These are phyloP conservation scores for Lepus timidus DNA, from an alignment of 2,113 vertebrate species.

Conservation along the genomic window DNA sequence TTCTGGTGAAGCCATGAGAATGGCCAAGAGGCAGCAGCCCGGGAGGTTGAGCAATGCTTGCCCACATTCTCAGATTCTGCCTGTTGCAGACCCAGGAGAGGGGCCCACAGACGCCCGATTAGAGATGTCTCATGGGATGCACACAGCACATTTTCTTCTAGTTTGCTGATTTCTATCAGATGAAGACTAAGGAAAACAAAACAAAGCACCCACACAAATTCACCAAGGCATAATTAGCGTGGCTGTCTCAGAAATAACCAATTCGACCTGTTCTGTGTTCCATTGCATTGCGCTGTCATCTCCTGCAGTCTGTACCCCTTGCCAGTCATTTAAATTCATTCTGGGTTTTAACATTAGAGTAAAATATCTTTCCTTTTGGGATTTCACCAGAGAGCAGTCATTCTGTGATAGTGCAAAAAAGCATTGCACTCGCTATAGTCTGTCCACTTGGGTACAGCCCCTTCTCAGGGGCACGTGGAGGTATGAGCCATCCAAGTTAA, in stretches of 20 bases:
- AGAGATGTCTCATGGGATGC: neutral
- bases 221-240: neutral
- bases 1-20: neutral
- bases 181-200: slow-evolving; percentile 27
- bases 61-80: neutral
- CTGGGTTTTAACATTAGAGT: neutral
- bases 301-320: neutral
- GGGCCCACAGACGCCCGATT: neutral
- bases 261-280: neutral
- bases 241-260: neutral
- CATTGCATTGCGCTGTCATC: neutral
- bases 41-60: fast-evolving
- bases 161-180: slow-evolving; percentile 20
- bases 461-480: neutral
- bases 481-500: neutral
- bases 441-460: neutral
- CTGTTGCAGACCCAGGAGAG: neutral
- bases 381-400: neutral
- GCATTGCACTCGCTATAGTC: neutral
- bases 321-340: neutral
- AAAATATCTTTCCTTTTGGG: neutral
- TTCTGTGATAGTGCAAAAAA: neutral
- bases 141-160: neutral
- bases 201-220: neutral
- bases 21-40: neutral